Evolutionary conservation across 2,888 invertebrate genomes (phyloP), one percentile per base, ranked within the genome.

Genomic region (Zygaena filipendulae): DNA sequence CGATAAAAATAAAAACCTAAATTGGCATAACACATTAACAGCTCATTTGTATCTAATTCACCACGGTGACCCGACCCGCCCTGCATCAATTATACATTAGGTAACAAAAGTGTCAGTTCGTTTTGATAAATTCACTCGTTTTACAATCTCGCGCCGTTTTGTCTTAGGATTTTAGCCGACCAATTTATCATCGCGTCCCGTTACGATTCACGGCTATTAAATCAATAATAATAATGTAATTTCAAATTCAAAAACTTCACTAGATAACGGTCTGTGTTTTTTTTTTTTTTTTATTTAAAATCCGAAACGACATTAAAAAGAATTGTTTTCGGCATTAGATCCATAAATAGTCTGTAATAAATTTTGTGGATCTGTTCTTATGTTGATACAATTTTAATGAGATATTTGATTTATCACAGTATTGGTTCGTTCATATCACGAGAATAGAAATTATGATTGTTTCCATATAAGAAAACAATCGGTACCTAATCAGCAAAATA

Each of bases 1-100:
- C 29, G 18, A 25, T 49, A 59, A 52, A 49, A 52, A 47, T 41
- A 41, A 44, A n/a, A n/a, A n/a, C n/a, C n/a, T n/a, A n/a, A 59
- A 56, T 43, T 34, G 34, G 47, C 52, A 38, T 42, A 55, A 55
- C 56, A 51, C 58, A 68, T 72, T 69, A 69, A 50, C 63, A 56
- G 60, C 52, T 66, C 54, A 67, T 68, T 60, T 59, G 52, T 52
- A 49, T 44, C 47, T 57, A 53, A 72, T 71, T 62, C 53, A 58
- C 49, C 60, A 56, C 63, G 62, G 66, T 51, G 60, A 61, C 61
- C 58, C 55, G 50, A 51, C 52, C 50, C 47, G 36, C 22, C 42
- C 37, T 51, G 55, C 16, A 6, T 62, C 54, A 58, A 72, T 70
- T 67, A 68, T 67, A 47, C 55, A 61, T 60, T 58, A 56, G 57